Percentiles rank a stretch among this genome's conserved stretches.
These are phyloP conservation scores for Atractosteus spatula DNA, from an alignment of 2,113 vertebrate genomes.

Conservation along the genomic window DNA sequence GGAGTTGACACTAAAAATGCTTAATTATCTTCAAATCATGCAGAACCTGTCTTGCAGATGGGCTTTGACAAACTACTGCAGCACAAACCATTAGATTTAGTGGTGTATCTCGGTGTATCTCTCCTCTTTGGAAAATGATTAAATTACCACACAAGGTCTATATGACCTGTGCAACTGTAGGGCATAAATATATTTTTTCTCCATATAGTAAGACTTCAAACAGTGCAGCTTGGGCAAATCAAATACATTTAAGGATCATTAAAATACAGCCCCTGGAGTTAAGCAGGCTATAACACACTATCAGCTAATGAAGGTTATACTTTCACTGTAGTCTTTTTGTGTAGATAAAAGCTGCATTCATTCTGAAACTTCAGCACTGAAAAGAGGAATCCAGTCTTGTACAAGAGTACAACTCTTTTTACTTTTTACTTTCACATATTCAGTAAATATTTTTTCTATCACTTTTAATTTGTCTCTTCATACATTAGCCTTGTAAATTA, in stretches of 20 bases:
- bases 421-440: too few species aligned
- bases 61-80: not conserved
- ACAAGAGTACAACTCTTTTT: too few species aligned
- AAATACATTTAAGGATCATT: slow-evolving; percentile 13
- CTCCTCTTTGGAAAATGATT: slow-evolving; percentile 27
- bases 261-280: slow-evolving; percentile 12
- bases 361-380: not conserved
- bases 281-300: not conserved
- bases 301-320: slow-evolving; percentile 24
- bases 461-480: too few species aligned
- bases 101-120: slow-evolving; percentile 12
- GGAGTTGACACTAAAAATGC: slow-evolving; percentile 48
- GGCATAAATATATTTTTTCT: slow-evolving; percentile 23
- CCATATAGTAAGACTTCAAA: not conserved
- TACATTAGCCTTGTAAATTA: too few species aligned
- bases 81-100: slow-evolving; percentile 44
- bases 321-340: not conserved
- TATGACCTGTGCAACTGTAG: not conserved
- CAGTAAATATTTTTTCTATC: not conserved
- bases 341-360: slow-evolving; percentile 15
- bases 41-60: slow-evolving; percentile 39
- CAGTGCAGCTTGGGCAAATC: slow-evolving; percentile 10
- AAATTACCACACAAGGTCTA: slow-evolving; percentile 19
- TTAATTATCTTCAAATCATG: slow-evolving; percentile 66
- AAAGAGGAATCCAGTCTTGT: not conserved